These are phyloP conservation scores for Drosophila putrida DNA, from an alignment of 2,888 invertebrate genomes.

Conservation along the genomic window DNA sequence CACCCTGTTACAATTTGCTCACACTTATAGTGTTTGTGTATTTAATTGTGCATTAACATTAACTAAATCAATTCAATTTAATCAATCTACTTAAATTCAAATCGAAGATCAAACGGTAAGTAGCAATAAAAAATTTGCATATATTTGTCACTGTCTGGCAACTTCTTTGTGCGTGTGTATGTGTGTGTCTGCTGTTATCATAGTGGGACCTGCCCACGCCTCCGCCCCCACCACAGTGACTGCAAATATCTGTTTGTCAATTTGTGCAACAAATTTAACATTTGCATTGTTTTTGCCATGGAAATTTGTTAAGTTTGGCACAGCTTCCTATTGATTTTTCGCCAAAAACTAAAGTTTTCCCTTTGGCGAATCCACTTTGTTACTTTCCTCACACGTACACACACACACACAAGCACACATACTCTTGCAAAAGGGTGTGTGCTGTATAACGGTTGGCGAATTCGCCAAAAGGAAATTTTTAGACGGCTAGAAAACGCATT, in stretches of 20 bases:
- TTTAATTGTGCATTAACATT: conserved; percentile 38
- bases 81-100: conserved; percentile 4
- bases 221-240: background rate
- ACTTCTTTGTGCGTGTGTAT: conserved; percentile 52
- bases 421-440: conserved; percentile 57
- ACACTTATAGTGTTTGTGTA: conserved; percentile 52
- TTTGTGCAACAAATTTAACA: background rate
- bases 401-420: conserved; percentile 31
- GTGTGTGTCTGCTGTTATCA: conserved; percentile 32
- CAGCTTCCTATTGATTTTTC: conserved; percentile 74
- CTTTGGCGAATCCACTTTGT: conserved; percentile 51
- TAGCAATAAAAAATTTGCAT: conserved; percentile 13
- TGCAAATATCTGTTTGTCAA: background rate
- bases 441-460: conserved; percentile 20
- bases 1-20: conserved; percentile 69
- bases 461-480: conserved; percentile 20
- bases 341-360: conserved; percentile 50
- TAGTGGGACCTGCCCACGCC: conserved; percentile 29
- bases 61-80: conserved; percentile 26
- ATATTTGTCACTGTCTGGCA: conserved; percentile 63
- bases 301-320: conserved; percentile 17
- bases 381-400: conserved; percentile 46
- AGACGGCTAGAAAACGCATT: background rate
- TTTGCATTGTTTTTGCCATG: background rate
- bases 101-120: conserved; percentile 53